Base-by-base conservation (phyloP, 1,140 invertebrate genomes). In the Zaprionus africanus region DNA sequence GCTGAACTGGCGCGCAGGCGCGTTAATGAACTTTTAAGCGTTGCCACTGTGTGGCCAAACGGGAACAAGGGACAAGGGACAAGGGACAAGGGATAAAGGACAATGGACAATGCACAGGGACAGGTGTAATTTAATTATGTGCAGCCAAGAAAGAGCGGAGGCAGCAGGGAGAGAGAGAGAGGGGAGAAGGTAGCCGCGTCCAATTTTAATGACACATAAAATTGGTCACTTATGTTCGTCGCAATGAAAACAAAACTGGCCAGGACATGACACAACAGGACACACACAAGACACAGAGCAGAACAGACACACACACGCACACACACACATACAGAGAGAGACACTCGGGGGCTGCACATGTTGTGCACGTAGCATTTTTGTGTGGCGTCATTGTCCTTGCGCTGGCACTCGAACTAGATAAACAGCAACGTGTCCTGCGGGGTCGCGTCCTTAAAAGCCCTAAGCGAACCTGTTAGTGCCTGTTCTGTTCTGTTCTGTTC, bases 131-230 rank as follows among this genome's bases (percentile, higher is more conserved):
- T 88, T 88, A 88, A 88, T 88, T 90, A 88, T 85, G 86, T 70
- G 71, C 79, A 83, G 61, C 54, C 51, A 43, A 26, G 38, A 46
- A 57, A 59, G 24, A 36, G 43, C 15, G 28, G 15, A 3, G 7
- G 22, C 11, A 49, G 38, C 28, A 31, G 64, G 34, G n/a, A 53
- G 43, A 17, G 11, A 31, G 9, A 11, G 24, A 63, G 49, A 75
- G 63, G 36, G 53, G 63, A 43, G 57, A 82, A 85, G 65, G 74
- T 72, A 81, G 69, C 59, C 36, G 85, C 85, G 85, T 90, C 82
- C 85, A 85, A 85, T 88, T 88, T 88, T 88, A 88, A 88, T 88
- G 85, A 88, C 86, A 88, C 85, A 88, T 88, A 90, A 88, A 88
- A 88, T 88, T 88, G 85, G 85, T 88, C 85, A 85, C 85, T 90